Conservation (phyloP, 92 coral and sea anemone genomes). For the Paramuricea clavata region DNA sequence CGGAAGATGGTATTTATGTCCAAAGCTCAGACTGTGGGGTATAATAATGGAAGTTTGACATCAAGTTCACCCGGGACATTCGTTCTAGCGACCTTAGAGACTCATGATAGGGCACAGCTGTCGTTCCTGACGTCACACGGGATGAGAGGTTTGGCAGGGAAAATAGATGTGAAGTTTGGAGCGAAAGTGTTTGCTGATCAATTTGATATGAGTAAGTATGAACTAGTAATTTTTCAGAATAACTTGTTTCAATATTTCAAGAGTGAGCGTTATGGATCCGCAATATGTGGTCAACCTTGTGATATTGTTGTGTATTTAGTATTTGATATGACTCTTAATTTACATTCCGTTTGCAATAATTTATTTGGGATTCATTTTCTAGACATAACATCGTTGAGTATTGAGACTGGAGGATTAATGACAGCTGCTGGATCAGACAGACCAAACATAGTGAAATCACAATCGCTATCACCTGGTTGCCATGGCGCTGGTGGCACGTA, state of each 20-base stretch:
- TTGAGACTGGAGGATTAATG: constrained; percentile 92
- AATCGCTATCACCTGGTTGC: constrained; percentile 71
- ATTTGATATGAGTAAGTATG: constrained; percentile 65
- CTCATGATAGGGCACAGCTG: constrained; percentile 76
- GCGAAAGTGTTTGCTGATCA: constrained; percentile 82
- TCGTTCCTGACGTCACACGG: constrained; percentile 85
- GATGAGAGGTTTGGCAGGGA: constrained; percentile 80
- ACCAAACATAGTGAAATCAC: constrained; percentile 71
- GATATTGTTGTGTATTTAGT: too few species aligned
- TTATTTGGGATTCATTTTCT: too few species aligned
- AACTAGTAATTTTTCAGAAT: too few species aligned
- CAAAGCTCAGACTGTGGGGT: constrained; percentile 79
- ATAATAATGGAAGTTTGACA: constrained; percentile 72
- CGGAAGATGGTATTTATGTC: constrained; percentile 77
- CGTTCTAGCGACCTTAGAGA: constrained; percentile 78
- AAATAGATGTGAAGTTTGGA: constrained; percentile 91
- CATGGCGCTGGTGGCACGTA: constrained; percentile 90
- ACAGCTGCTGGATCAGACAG: constrained; percentile 89
- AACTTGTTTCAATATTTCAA: too few species aligned
- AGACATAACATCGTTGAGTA: constrained; percentile 75
- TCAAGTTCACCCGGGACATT: constrained; percentile 79
- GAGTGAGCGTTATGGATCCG: too few species aligned
- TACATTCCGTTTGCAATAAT: too few species aligned
- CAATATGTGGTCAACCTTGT: too few species aligned
- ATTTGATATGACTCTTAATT: too few species aligned